Conservation (phyloP, 92 coral and sea anemone species). For the Zoanthus sociatus region DNA sequence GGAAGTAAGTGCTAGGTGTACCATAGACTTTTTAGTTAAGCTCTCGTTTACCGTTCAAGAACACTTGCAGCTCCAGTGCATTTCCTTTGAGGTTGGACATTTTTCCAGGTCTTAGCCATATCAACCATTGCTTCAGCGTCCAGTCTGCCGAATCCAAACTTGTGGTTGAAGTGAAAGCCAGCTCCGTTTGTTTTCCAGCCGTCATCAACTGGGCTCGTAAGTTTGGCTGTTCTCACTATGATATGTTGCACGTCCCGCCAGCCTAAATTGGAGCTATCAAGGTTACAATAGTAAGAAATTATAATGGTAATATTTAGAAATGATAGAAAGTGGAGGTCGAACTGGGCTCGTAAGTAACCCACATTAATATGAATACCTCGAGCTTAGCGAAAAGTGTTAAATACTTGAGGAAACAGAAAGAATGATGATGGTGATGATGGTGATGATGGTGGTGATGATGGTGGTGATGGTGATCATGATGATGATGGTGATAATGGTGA, state of each 20-base stretch:
- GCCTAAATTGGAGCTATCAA: conserved; percentile 70
- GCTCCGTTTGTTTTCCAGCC: conserved; percentile 99
- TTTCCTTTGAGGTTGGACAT: conserved; percentile 71
- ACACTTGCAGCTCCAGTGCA: conserved; percentile 91
- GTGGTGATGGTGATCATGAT: too few species aligned
- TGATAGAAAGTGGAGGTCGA: too few species aligned
- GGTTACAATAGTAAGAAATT: neutral
- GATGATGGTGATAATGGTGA: too few species aligned
- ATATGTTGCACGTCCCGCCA: conserved; percentile 99
- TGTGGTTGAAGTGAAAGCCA: conserved; percentile 92
- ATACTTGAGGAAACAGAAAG: too few species aligned
- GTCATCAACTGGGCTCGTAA: conserved; percentile 99
- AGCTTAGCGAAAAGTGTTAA: too few species aligned
- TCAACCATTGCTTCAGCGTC: conserved; percentile 96
- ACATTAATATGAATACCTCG: too few species aligned
- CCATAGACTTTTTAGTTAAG: too few species aligned
- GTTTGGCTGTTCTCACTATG: conserved; percentile 87
- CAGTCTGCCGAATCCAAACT: conserved; percentile 96
- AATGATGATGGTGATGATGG: too few species aligned
- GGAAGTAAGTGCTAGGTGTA: too few species aligned
- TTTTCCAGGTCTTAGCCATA: conserved; percentile 77
- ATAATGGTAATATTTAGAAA: too few species aligned
- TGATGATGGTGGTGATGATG: too few species aligned
- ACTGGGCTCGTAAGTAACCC: too few species aligned
- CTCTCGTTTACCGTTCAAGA: conserved; percentile 74